Evolutionary conservation across 2,113 vertebrate species (phyloP), one percentile per base, ranked within the genome.

Genomic region (Solea senegalensis): DNA sequence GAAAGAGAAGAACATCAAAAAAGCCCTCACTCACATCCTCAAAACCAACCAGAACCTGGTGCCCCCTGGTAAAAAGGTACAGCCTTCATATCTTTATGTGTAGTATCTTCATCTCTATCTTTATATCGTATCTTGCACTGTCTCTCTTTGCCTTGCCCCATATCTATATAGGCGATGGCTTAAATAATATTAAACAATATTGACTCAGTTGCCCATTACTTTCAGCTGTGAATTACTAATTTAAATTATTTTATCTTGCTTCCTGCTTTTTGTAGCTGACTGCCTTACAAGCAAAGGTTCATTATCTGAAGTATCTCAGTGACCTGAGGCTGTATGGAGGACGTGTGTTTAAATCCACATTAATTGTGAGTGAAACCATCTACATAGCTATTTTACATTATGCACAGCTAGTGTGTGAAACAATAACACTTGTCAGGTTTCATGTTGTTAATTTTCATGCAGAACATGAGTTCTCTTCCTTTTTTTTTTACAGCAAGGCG

Each of bases 1-100:
- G 98, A 99, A 99, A 90, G 98, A 98, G 93, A 99, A 99, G 92
- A 99, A 98, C 93, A 98, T 99, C 90, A 98, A 97, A 93, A 99
- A 99, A 92, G 98, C 98, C 60, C 95, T 99, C 82, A 96, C 96
- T 72, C 97, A 98, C 92, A 97, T 99, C 92, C 95, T 98, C 90
- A 99, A 99, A 94, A 97, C 96, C 82, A 98, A 98, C 94, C 97
- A 99, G 94, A 98, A 97, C 89, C 94, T 99, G 82, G 96, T 98
- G 87, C 97, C 98, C 70, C 96, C 98, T 65, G 98, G 98, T 88
- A 99, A 98, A 94, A 98, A 99, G 96, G 97, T 99, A 81, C 5
- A 48, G 13, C 3, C 39, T 45, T 54, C 5, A 43, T 66, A 48
- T 8, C 4, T 41, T 2, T 28, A 53, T 44, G 9, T 60, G 10